Evolutionary conservation across 2,888 invertebrate genomes (phyloP).

Genomic region (Mellilla xanthometata): DNA sequence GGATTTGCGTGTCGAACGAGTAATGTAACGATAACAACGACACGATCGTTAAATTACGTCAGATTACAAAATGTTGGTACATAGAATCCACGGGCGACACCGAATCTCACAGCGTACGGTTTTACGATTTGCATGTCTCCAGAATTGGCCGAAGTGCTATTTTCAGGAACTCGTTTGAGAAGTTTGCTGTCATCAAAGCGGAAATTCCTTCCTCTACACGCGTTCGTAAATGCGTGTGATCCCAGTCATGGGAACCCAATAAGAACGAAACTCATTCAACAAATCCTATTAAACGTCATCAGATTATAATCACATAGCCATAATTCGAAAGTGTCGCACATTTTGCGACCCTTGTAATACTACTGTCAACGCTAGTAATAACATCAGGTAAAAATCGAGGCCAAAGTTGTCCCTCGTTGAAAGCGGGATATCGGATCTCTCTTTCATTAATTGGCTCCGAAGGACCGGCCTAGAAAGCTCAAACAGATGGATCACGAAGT

Average conservation of each 20-base stretch:
- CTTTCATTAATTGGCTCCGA: constrained; percentile 65
- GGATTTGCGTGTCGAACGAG: constrained; percentile 68
- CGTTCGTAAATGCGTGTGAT: constrained; percentile 18
- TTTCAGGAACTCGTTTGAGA: constrained; percentile 65
- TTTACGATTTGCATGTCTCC: constrained; percentile 74
- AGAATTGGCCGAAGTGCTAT: constrained; percentile 62
- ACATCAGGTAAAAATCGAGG: constrained; percentile 77
- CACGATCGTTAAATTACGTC: constrained; percentile 66
- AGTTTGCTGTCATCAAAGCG: constrained; percentile 68
- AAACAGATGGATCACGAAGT: constrained; percentile 59
- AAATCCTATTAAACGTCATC: constrained; percentile 22
- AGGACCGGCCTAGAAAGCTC: constrained; percentile 49
- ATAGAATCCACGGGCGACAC: constrained; percentile 20
- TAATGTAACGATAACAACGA: constrained; percentile 66
- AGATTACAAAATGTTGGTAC: constrained; percentile 56
- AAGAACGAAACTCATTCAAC: constrained; percentile 23
- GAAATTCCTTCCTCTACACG: constrained; percentile 35
- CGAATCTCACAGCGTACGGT: constrained; percentile 41
- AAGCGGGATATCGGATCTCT: constrained; percentile 60
- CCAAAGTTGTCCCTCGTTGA: constrained; percentile 60
- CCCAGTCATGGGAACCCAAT: constrained; percentile 19
- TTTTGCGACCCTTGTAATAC: constrained; percentile 64
- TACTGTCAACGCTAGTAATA: constrained; percentile 70
- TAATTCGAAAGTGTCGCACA: constrained; percentile 57
- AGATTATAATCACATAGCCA: constrained; percentile 37